Base-by-base conservation (phyloP, 37 sponge, comb jelly and placozoan species). In the Eunapius fragilis region DNA sequence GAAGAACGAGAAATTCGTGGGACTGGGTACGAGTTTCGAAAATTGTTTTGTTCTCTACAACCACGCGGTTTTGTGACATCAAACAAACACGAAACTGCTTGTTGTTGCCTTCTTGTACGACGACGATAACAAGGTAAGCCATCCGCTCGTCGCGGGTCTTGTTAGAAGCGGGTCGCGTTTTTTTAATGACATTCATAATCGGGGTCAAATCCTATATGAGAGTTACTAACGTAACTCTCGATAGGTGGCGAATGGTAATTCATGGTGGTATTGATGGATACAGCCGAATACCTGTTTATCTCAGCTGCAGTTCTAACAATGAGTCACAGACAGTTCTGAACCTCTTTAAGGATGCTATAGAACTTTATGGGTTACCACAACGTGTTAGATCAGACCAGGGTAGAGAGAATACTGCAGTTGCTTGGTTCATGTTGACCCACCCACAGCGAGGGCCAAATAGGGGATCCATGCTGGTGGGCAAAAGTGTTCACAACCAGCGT, bases 191-290 rank as follows among this genome's bases (percentile, higher is more conserved):
- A n/a, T n/a, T n/a, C n/a, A n/a, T n/a, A n/a, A n/a, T n/a, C n/a
- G n/a, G n/a, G n/a, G n/a, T n/a, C n/a, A n/a, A n/a, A n/a, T n/a
- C n/a, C n/a, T n/a, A n/a, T n/a, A n/a, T n/a, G n/a, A n/a, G n/a
- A n/a, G n/a, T n/a, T n/a, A n/a, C n/a, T n/a, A n/a, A n/a, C n/a
- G n/a, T n/a, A n/a, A n/a, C n/a, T n/a, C n/a, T n/a, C n/a, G n/a
- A n/a, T 41, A 88, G 91, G 67, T 90, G 91, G 91, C 80, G 87
- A 72, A n/a, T 87, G 31, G 91, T 90, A 31, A 68, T 86, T 24
- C 91, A 90, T 81, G 91, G 87, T 14, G 80, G 81, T 30, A 74
- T 84, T 24, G 90, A 90, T 90, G 91, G 91, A 32, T 86, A 67
- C 35, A 67, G 69, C 13, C 47, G 91, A 9, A 13, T 86, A 14